Base-by-base conservation (phyloP, 2,113 vertebrate species). In the Lynx canadensis region DNA sequence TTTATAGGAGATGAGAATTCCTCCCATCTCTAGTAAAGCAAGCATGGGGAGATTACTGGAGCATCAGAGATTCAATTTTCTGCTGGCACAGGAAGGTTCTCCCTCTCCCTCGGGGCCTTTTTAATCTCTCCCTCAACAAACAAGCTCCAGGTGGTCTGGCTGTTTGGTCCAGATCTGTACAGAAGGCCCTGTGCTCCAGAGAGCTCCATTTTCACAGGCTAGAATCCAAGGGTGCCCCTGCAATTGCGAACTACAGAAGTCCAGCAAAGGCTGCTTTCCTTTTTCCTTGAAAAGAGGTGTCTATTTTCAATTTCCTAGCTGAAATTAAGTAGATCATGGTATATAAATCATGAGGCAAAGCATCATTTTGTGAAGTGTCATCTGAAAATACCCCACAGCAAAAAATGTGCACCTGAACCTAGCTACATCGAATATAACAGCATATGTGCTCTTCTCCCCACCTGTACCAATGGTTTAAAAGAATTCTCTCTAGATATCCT, bases 401-500 rank as follows among this genome's bases (percentile, higher is more conserved):
- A 85, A 38, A 69, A 65, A 41, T 8, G 65, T 50, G 79, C 3
- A 11, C 7, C 48, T 27, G 36, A 80, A 45, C 19, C n/a, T 2
- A 87, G 74, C 31, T n/a, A 4, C 50, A 29, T 60, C 7, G 8
- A 66, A 66, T 23, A 14, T 4, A 60, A 23, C 2, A n/a, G 48
- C 0, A 0, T 31, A 1, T 6, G 4, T 65, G 23, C 5, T 45
- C 21, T 19, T n/a, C 12, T 65, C 36, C 2, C 11, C 4, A 7
- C 3, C 29, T 57, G 16, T 15, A 27, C 4, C 21, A 15, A 50
- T 1, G 1, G 4, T 27, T 81, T 29, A 57, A 74, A 86, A 73
- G 38, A 81, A 68, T 16, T 78, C 63, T 79, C 38, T 79, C 65
- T 81, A n/a, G 45, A 36, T 27, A 5, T 14, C 8, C 11, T 92